Evolutionary conservation across 2,888 invertebrate species (phyloP).

Genomic region (Lasioglossum zephyrum): DNA sequence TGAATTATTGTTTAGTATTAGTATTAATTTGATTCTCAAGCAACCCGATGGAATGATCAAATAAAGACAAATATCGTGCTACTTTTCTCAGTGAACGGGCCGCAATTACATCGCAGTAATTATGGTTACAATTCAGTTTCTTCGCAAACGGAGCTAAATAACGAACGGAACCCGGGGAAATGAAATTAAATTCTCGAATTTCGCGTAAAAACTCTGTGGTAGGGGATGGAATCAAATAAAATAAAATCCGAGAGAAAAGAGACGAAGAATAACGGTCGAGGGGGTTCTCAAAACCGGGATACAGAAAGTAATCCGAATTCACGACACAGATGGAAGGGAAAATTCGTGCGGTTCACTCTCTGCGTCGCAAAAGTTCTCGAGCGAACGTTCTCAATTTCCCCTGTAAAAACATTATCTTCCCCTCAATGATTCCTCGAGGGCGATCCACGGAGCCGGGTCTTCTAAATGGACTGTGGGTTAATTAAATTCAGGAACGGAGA

Average conservation of each 20-base stretch:
- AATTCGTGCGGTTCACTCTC: slow-evolving; percentile 15
- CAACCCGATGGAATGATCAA: background rate
- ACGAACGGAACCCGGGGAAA: background rate
- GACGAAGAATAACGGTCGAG: background rate
- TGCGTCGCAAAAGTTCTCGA: slow-evolving; percentile 26
- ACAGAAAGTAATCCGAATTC: slow-evolving; percentile 15
- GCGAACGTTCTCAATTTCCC: slow-evolving; percentile 46
- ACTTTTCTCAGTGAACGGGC: background rate
- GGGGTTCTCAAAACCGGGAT: background rate
- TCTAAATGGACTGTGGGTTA: slow-evolving; percentile 56
- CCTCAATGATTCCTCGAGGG: slow-evolving; percentile 54
- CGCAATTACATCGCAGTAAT: background rate
- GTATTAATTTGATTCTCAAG: background rate
- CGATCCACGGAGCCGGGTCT: slow-evolving; percentile 46
- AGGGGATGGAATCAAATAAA: background rate
- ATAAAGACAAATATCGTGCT: background rate
- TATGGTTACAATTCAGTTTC: background rate
- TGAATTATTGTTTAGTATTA: background rate
- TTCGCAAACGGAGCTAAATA: background rate
- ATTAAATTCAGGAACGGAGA: slow-evolving; percentile 49
- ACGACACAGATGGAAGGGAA: background rate
- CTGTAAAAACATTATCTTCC: slow-evolving; percentile 54
- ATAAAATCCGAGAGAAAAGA: slow-evolving; percentile 2
- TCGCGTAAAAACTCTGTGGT: background rate
- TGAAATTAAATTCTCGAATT: slow-evolving; percentile 7